phyloP scores from a whole-genome alignment of 2,888 invertebrate genomes.

The Limnephilus rhombicus region DNA sequence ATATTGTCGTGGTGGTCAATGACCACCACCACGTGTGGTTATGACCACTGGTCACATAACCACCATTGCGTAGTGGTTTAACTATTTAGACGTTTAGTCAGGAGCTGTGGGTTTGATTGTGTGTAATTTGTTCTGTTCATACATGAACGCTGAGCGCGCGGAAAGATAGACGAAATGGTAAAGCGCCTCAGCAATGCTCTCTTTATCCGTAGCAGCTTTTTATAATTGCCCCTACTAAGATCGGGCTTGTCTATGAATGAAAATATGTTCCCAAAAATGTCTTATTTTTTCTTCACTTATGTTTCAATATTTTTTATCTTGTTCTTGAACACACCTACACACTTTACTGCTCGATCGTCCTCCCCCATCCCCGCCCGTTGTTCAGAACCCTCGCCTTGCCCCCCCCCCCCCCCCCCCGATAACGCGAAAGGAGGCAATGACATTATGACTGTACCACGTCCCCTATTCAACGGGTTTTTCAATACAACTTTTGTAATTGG shows the following conservation, averaged over 20 bases:
- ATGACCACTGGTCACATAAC: too few species aligned
- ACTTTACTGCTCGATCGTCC: background rate
- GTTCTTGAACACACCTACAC: background rate
- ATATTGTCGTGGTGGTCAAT: too few species aligned
- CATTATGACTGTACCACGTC: conserved; percentile 27
- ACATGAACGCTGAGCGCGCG: too few species aligned
- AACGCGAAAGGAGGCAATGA: conserved; percentile 19
- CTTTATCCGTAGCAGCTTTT: too few species aligned
- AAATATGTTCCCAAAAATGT: background rate
- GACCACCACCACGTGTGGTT: too few species aligned
- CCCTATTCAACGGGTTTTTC: conserved; percentile 25
- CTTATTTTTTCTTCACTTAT: background rate
- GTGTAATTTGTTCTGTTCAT: too few species aligned
- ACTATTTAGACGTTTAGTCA: too few species aligned
- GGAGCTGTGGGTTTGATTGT: too few species aligned
- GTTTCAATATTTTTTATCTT: background rate
- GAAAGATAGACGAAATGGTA: too few species aligned
- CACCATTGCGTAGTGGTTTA: too few species aligned
- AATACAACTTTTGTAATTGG: conserved; percentile 17
- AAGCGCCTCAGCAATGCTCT: too few species aligned
- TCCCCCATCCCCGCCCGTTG: background rate
- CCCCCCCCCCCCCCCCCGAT: background rate
- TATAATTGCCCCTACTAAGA: too few species aligned
- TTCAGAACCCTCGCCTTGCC: background rate
- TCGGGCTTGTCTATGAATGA: background rate